A percentile compares a stretch with the other conserved stretches of the same genome.
Evolutionary conservation across 2,888 invertebrate species (phyloP).

Genomic region (Amiota communis): DNA sequence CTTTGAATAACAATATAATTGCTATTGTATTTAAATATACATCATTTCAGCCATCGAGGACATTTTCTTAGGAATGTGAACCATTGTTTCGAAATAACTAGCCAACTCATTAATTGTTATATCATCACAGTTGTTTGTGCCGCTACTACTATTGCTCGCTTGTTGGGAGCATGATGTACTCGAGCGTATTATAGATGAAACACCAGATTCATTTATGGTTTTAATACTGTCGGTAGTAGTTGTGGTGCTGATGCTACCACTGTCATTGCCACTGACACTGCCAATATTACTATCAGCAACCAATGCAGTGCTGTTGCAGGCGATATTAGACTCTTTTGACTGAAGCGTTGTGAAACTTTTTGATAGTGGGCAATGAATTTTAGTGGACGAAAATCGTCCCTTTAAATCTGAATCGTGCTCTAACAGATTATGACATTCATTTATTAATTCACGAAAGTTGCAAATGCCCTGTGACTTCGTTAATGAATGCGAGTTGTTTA

Average conservation of each 20-base stretch:
- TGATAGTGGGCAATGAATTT: constrained; percentile 29
- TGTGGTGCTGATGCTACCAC: background rate
- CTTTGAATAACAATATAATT: too few species aligned
- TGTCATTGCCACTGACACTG: constrained; percentile 32
- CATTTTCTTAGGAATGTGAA: constrained; percentile 98
- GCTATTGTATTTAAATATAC: constrained; percentile 82
- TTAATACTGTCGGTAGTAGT: constrained; percentile 30
- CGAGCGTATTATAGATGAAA: constrained; percentile 21
- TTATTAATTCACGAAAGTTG: constrained; percentile 66
- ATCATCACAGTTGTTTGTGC: constrained; percentile 75
- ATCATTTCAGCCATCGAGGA: constrained; percentile 98
- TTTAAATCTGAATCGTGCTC: constrained; percentile 55
- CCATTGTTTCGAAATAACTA: constrained; percentile 94
- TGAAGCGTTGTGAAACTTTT: constrained; percentile 38
- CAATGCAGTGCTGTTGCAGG: constrained; percentile 36
- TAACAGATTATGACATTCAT: constrained; percentile 62
- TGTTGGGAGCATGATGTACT: constrained; percentile 84
- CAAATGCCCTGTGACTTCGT: constrained; percentile 45
- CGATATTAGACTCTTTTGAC: constrained; percentile 32
- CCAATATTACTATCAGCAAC: constrained; percentile 16
- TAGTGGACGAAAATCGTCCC: constrained; percentile 44
- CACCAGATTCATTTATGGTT: background rate
- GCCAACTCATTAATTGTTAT: constrained; percentile 95
- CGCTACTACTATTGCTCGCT: constrained; percentile 77
- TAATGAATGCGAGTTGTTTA: constrained; percentile 14